Percentiles rank a stretch among this genome's conserved stretches.
These are phyloP conservation scores for Thaumetopoea pityocampa DNA, from an alignment of 1,140 invertebrate species.

Conservation along the genomic window DNA sequence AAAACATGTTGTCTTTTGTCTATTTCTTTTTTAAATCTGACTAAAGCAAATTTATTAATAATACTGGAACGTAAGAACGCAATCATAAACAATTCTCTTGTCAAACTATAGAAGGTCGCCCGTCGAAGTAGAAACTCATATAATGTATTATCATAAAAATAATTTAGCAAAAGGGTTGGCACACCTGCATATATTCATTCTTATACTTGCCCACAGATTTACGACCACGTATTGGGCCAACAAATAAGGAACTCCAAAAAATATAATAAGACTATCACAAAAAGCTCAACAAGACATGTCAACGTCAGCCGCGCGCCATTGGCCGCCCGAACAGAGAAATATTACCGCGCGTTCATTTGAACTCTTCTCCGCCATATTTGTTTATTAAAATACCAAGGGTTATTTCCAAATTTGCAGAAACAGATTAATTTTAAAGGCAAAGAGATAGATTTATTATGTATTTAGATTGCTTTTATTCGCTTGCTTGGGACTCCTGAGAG, in stretches of 20 bases:
- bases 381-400: slow-evolving; percentile 12
- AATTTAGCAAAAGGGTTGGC: slow-evolving; percentile 48
- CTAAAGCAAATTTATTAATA: too few species aligned
- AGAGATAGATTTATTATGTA: too few species aligned
- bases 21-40: too few species aligned
- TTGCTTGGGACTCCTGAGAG: too few species aligned
- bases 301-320: slow-evolving; percentile 60
- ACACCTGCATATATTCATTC: slow-evolving; percentile 63
- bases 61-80: too few species aligned
- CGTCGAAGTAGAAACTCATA: slow-evolving; percentile 7
- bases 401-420: too few species aligned
- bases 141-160: too few species aligned
- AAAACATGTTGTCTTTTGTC: too few species aligned
- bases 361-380: slow-evolving; percentile 29
- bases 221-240: slow-evolving; percentile 65
- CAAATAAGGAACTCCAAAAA: slow-evolving; percentile 70
- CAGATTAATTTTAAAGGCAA: too few species aligned
- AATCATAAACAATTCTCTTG: too few species aligned
- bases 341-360: slow-evolving; percentile 58
- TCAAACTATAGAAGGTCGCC: not conserved
- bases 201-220: slow-evolving; percentile 58
- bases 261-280: slow-evolving; percentile 70
- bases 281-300: slow-evolving; percentile 62
- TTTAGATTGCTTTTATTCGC: too few species aligned
- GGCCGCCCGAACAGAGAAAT: slow-evolving; percentile 67